phyloP scores from a whole-genome alignment of 2,113 vertebrate species.

The Colossoma macropomum region DNA sequence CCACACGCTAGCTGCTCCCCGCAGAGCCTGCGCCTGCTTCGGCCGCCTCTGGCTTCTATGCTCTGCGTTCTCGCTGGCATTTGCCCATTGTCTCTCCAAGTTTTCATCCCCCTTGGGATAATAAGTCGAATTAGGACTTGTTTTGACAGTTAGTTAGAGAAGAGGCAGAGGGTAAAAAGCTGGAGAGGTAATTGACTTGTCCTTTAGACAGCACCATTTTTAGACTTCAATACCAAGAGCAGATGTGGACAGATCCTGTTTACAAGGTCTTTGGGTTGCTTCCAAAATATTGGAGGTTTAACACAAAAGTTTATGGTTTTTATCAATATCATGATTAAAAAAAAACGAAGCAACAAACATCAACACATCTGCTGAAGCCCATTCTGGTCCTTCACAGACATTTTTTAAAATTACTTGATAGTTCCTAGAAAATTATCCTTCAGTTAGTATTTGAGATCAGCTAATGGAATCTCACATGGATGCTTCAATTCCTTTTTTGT shows the following conservation, averaged over 20 bases:
- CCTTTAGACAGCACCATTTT: conserved; percentile 29
- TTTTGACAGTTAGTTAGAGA: conserved; percentile 48
- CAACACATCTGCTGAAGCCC: too few relatives aligned
- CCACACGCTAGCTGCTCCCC: conserved; percentile 62
- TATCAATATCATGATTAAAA: background rate
- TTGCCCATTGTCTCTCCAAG: conserved; percentile 53
- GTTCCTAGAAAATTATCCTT: too few relatives aligned
- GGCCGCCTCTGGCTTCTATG: conserved; percentile 25
- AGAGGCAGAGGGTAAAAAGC: conserved; percentile 32
- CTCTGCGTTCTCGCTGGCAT: conserved; percentile 47
- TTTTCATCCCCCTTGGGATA: conserved; percentile 41
- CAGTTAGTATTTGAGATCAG: too few relatives aligned
- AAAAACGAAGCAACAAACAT: background rate
- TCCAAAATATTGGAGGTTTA: background rate
- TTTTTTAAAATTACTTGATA: too few relatives aligned
- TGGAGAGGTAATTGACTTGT: conserved; percentile 50
- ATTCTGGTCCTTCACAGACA: too few relatives aligned
- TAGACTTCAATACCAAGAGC: background rate
- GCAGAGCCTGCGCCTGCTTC: conserved; percentile 34
- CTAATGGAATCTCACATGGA: too few relatives aligned
- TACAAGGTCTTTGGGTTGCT: background rate
- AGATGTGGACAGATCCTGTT: background rate
- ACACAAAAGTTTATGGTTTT: background rate
- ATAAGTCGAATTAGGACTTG: conserved; percentile 52
- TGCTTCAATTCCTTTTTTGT: too few relatives aligned